Evolutionary conservation across 35 echinoderm and acorn worm species (phyloP).

Genomic region (Eucidaris tribuloides): DNA sequence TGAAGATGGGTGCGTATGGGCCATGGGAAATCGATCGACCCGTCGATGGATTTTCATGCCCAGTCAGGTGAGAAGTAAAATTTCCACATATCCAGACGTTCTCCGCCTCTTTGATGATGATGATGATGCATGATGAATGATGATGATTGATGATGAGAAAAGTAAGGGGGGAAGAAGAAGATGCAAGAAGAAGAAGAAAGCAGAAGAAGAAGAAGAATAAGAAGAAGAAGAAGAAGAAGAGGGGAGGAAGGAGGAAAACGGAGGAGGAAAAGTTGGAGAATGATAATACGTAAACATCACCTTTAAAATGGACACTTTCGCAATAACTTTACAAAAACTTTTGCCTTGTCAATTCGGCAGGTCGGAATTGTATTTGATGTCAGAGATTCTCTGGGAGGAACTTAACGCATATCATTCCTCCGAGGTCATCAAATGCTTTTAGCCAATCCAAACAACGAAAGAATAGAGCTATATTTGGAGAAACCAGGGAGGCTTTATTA

Average conservation of each 20-base stretch:
- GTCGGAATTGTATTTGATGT: neutral
- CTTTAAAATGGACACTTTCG: neutral
- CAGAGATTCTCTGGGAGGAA: neutral
- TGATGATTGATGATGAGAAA: too few relatives aligned
- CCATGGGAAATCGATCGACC: conserved; percentile 48
- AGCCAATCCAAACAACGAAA: conserved; percentile 23
- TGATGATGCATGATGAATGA: too few relatives aligned
- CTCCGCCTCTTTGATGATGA: too few relatives aligned
- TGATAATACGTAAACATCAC: neutral
- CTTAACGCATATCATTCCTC: neutral
- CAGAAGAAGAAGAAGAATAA: too few relatives aligned
- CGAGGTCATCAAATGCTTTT: conserved; percentile 15
- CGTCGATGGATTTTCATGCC: conserved; percentile 54
- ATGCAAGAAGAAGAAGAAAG: too few relatives aligned
- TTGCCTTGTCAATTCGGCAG: neutral
- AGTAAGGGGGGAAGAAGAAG: too few relatives aligned
- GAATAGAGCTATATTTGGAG: conserved; percentile 21
- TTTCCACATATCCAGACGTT: too few relatives aligned
- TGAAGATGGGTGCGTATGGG: neutral
- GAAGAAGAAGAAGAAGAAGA: neutral
- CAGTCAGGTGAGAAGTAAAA: conserved; percentile 18
- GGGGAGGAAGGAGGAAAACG: too few relatives aligned
- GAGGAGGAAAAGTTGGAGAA: neutral
- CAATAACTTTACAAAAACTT: neutral
- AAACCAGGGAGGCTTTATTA: conserved; percentile 43